Evolutionary conservation across 2,888 invertebrate species (phyloP).

Genomic region (Cynaeus angustus): DNA sequence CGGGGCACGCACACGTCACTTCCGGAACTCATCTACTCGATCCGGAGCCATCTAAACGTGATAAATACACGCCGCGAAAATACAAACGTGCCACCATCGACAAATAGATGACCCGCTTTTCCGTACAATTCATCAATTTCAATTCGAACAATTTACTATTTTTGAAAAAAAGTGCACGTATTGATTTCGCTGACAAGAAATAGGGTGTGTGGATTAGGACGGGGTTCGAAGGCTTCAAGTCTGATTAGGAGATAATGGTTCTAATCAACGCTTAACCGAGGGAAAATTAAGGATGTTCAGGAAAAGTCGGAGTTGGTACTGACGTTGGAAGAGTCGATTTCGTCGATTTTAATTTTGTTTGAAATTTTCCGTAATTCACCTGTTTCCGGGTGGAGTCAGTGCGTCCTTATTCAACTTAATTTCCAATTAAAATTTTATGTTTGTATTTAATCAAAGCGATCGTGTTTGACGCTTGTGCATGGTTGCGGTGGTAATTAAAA

Average conservation of each 20-base stretch:
- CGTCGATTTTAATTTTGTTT: no score
- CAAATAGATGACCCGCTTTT: constrained; percentile 30
- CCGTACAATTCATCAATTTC: constrained; percentile 39
- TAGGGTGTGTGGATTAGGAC: background rate
- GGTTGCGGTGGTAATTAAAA: constrained; percentile 30
- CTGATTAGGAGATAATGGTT: background rate
- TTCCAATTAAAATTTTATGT: constrained; percentile 35
- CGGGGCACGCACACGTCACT: constrained; percentile 54
- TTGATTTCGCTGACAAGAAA: constrained; percentile 14
- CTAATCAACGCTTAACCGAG: constrained; percentile 5
- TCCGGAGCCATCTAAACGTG: constrained; percentile 49
- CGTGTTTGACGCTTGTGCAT: constrained; percentile 25
- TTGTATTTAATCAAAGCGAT: constrained; percentile 24
- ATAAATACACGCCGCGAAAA: constrained; percentile 49
- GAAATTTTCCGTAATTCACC: no score
- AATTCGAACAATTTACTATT: constrained; percentile 38
- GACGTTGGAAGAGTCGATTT: no score
- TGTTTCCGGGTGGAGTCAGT: background rate
- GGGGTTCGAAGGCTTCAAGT: background rate
- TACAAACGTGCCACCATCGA: constrained; percentile 46
- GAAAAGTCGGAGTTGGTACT: no score
- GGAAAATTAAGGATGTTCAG: background rate
- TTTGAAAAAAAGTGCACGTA: constrained; percentile 25
- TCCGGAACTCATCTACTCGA: constrained; percentile 50
- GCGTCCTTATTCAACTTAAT: constrained; percentile 11